Conservation (phyloP, 2,888 invertebrate species). For the Megaustenia siamemsis region DNA sequence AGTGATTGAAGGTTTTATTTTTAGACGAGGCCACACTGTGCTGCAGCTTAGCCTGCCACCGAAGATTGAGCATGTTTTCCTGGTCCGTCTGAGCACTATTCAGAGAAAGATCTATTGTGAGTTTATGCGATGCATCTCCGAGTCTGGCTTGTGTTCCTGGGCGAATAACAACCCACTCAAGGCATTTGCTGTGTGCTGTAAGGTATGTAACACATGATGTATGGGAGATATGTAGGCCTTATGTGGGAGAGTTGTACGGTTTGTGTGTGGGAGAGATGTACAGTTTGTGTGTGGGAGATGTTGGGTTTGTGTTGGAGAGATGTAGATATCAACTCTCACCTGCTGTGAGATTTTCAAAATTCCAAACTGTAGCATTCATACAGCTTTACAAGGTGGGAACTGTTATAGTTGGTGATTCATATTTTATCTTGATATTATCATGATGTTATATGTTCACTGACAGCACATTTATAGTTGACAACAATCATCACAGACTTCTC, state of each 20-base stretch:
- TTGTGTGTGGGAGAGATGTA: not conserved
- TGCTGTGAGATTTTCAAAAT: too few species aligned
- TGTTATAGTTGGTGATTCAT: too few species aligned
- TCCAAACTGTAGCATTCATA: too few species aligned
- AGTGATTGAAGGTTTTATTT: too few species aligned
- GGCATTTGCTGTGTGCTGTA: conserved; percentile 98
- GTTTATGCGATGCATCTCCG: conserved; percentile 88
- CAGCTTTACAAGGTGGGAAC: too few species aligned
- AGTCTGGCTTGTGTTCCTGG: conserved; percentile 70
- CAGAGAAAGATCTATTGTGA: conserved; percentile 94
- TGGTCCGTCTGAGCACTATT: conserved; percentile 92
- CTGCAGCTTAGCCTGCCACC: conserved; percentile 94
- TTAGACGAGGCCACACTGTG: conserved; percentile 93
- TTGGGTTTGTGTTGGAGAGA: too few species aligned
- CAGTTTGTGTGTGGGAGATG: too few species aligned
- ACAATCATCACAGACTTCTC: too few species aligned
- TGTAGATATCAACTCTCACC: too few species aligned
- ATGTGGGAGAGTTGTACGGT: not conserved
- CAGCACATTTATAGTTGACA: too few species aligned
- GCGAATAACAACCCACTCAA: conserved; percentile 91
- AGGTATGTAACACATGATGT: conserved; percentile 85
- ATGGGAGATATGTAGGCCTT: not conserved
- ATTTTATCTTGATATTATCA: too few species aligned
- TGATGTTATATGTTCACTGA: too few species aligned
- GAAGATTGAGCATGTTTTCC: conserved; percentile 95